Evolutionary conservation across 2,888 invertebrate species (phyloP), one percentile per base, ranked within the genome.

Genomic region (Pimpla rufipes): DNA sequence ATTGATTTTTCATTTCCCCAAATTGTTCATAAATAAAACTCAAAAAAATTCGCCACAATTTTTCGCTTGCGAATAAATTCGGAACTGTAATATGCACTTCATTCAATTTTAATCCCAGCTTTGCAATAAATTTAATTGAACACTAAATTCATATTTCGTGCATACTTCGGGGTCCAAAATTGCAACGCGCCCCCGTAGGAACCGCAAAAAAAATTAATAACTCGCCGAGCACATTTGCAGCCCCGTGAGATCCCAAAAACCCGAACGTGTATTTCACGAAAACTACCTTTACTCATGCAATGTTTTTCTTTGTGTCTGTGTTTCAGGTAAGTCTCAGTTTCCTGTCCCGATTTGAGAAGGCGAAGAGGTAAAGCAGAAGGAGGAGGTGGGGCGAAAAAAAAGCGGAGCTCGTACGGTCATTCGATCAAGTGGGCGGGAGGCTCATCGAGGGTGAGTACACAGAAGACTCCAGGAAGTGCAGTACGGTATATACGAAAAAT

Each of bases 291-390:
- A 40, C 47, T 40, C 7, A 64, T 57, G n/a, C 57, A 82, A 81
- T 50, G 5, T 64, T 75, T 67, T 52, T 70, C 68, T 85, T 73
- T 75, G 83, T 85, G 42, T 85, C 50, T 5, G 2, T 29, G 29
- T 88, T 87, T 70, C 87, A 88, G 88, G 88, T 88, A 80, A 88
- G 88, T 84, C 66, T 78, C 50, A 78, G 55, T 71, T 80, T 71
- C 73, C 47, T 66, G 77, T 82, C 40, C 73, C 75, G 78, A 42
- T 55, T 64, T 37, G 29, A 70, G 57, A 42, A 42, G 29, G 64
- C 29, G 29, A 16, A 16, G 21, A n/a, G n/a, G n/a, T n/a, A n/a
- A n/a, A n/a, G 3, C n/a, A 10, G 52, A 45, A 78, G 40, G n/a
- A 37, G 13, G 18, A 45, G 16, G n/a, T n/a, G n/a, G 35, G 42